Conservation (phyloP, 2,113 vertebrate species). For the Etheostoma cragini region DNA sequence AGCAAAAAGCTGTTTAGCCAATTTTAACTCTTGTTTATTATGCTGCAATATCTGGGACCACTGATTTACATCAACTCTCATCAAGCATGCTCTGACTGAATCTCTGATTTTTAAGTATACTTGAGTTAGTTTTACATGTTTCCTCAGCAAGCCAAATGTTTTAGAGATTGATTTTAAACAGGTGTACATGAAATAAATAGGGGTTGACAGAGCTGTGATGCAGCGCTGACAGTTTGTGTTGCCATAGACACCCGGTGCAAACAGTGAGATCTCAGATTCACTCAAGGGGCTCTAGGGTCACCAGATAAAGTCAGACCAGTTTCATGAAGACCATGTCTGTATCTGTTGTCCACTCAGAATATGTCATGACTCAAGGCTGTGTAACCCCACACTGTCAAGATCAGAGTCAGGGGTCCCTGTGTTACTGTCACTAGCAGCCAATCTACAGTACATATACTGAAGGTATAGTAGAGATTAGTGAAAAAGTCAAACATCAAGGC, state of each 20-base stretch:
- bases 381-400: conserved; percentile 44
- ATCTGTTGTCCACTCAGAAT: conserved; percentile 41
- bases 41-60: conserved; percentile 12
- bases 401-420: conserved; percentile 54
- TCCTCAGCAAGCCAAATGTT: conserved; percentile 35
- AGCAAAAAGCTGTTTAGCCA: not conserved
- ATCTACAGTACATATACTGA: conserved; percentile 27
- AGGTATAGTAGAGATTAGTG: not conserved
- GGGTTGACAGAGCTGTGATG: conserved; percentile 42
- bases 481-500: conserved; percentile 27
- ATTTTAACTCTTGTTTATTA: conserved; percentile 31
- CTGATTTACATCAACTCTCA: conserved; percentile 31
- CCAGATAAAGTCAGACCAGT: conserved; percentile 34
- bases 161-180: conserved; percentile 71
- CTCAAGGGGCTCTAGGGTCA: conserved; percentile 44
- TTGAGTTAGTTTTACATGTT: conserved; percentile 13
- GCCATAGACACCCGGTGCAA: conserved; percentile 63
- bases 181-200: conserved; percentile 57
- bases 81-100: conserved; percentile 29
- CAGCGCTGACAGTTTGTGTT: conserved; percentile 55
- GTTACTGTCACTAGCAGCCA: conserved; percentile 12
- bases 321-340: conserved; percentile 47
- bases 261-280: conserved; percentile 53
- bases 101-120: conserved; percentile 12
- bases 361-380: conserved; percentile 27